phyloP scores from a whole-genome alignment of 2,797 vertebrate species.

The Anas flavirostris region DNA sequence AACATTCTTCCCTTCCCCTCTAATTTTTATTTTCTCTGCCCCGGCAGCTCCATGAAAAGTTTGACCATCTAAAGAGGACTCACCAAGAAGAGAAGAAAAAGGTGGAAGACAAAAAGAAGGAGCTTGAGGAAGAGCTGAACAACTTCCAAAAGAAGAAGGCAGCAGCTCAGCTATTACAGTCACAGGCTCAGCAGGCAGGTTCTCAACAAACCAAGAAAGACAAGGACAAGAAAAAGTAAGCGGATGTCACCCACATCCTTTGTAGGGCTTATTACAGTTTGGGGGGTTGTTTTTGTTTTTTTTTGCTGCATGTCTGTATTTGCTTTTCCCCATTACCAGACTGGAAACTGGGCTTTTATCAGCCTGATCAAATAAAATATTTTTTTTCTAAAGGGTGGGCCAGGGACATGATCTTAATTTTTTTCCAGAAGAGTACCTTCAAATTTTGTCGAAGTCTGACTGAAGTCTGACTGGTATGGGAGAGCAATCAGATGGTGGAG shows the following conservation, averaged over 20 bases:
- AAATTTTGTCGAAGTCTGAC: background rate
- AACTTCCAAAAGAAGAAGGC: slow-evolving; percentile 86
- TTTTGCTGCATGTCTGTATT: slow-evolving; percentile 76
- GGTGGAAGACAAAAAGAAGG: slow-evolving; percentile 85
- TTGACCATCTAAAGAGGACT: slow-evolving; percentile 84
- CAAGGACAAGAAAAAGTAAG: slow-evolving; percentile 91
- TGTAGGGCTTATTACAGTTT: slow-evolving; percentile 47
- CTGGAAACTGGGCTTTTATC: slow-evolving; percentile 76
- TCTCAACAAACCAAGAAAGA: slow-evolving; percentile 87
- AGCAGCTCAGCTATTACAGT: slow-evolving; percentile 82
- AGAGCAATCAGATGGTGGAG: background rate
- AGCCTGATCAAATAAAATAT: slow-evolving; percentile 70
- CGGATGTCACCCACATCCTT: slow-evolving; percentile 42
- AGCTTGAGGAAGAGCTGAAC: slow-evolving; percentile 84
- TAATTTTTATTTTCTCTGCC: background rate
- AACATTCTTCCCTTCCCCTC: fast-evolving
- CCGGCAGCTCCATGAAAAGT: slow-evolving; percentile 83
- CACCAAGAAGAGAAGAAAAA: slow-evolving; percentile 87
- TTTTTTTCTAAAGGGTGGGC: slow-evolving; percentile 71
- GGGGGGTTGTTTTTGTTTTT: slow-evolving; percentile 59
- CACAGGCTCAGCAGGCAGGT: slow-evolving; percentile 84
- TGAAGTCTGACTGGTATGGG: slow-evolving; percentile 19
- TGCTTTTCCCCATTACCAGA: slow-evolving; percentile 74
- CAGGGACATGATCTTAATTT: slow-evolving; percentile 63
- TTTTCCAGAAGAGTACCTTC: slow-evolving; percentile 52